phyloP scores from a whole-genome alignment of 1,140 invertebrate species.

The Monochamus saltuarius region DNA sequence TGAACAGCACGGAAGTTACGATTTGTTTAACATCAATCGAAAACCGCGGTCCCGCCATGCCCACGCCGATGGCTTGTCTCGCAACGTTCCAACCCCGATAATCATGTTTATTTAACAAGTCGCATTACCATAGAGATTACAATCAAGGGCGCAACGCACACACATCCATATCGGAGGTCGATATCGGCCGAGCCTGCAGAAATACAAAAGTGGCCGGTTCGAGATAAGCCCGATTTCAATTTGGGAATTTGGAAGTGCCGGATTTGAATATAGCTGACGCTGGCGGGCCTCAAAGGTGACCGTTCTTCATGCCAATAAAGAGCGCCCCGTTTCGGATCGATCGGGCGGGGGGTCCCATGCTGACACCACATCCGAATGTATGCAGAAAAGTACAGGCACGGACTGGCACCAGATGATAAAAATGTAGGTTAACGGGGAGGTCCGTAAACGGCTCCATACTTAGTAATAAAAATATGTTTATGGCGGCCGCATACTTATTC shows the following conservation, averaged over 20 bases:
- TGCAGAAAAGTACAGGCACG: too few relatives aligned
- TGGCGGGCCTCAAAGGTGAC: slow-evolving; percentile 22
- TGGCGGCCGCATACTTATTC: too few relatives aligned
- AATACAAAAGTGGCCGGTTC: slow-evolving; percentile 24
- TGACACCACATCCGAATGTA: slow-evolving; percentile 27
- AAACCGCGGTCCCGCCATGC: too few relatives aligned
- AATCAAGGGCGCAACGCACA: neutral
- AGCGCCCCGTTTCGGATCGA: slow-evolving; percentile 26
- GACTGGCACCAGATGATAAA: too few relatives aligned
- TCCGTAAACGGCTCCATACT: too few relatives aligned
- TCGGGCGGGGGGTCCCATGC: slow-evolving; percentile 22
- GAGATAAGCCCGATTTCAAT: slow-evolving; percentile 30
- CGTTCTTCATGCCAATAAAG: slow-evolving; percentile 33
- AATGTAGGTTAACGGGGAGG: too few relatives aligned
- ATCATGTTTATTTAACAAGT: slow-evolving; percentile 5
- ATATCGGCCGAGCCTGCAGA: slow-evolving; percentile 9
- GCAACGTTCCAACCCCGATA: too few relatives aligned
- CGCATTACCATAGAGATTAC: slow-evolving; percentile 17
- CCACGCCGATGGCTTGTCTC: too few relatives aligned
- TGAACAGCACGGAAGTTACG: too few relatives aligned
- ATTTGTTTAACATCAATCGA: too few relatives aligned
- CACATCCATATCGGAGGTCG: neutral
- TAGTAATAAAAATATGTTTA: too few relatives aligned
- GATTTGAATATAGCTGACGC: slow-evolving; percentile 36
- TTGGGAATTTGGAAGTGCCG: slow-evolving; percentile 32